Conservation (phyloP, 2,113 vertebrate genomes). For the Drymodes brunneopygia region DNA sequence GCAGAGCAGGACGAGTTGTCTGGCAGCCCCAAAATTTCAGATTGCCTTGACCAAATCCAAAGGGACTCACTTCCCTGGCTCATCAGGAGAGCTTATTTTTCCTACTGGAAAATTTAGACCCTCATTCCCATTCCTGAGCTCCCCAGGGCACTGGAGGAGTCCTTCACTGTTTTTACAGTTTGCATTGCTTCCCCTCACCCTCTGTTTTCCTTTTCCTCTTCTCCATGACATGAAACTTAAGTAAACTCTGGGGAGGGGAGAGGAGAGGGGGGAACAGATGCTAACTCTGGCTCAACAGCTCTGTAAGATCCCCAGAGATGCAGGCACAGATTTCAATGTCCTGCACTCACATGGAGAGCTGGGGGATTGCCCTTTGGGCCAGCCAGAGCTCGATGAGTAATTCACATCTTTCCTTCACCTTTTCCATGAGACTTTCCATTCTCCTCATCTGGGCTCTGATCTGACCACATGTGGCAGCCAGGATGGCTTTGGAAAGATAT, state of each 20-base stretch:
- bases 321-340: not conserved
- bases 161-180: conserved; percentile 34
- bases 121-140: not conserved
- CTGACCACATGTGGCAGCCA: not conserved
- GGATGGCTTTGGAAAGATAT: not conserved
- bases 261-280: not conserved
- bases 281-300: not conserved
- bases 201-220: conserved; percentile 11
- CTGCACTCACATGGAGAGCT: not conserved
- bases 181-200: not conserved
- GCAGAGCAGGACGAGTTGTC: not conserved
- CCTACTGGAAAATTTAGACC: not conserved
- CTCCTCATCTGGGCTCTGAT: not conserved
- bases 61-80: not conserved
- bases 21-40: not conserved
- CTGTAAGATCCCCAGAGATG: not conserved
- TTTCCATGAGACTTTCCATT: not conserved
- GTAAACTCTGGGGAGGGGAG: not conserved
- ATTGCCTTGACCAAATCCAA: not conserved
- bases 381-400: not conserved
- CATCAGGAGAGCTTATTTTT: not conserved
- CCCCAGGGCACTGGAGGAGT: not conserved
- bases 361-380: not conserved
- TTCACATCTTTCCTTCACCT: not conserved
- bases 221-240: not conserved